A percentile compares a stretch with the other conserved stretches of the same genome.
phyloP scores from a whole-genome alignment of 2,113 vertebrate species.

The Xenopus tropicalis region UCB_Xtro_10.0 CM004451.2:83617501-83618000 shows the following conservation, averaged over 20 bases:
- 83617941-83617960: constrained; percentile 61
- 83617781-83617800: constrained; percentile 51
- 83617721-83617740: constrained; percentile 80
- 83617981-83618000: constrained; percentile 57
- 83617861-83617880: constrained; percentile 59
- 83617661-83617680: constrained; percentile 70
- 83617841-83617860: constrained; percentile 72
- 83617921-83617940: constrained; percentile 67
- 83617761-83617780: constrained; percentile 51
- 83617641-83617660: constrained; percentile 80
- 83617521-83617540: constrained; percentile 66
- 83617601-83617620: constrained; percentile 76
- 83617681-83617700: constrained; percentile 51
- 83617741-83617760: constrained; percentile 78
- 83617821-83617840: constrained; percentile 88
- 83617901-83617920: constrained; percentile 73
- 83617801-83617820: constrained; percentile 76
- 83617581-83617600: constrained; percentile 87
- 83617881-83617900: constrained; percentile 64
- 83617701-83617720: constrained; percentile 75
- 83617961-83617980: constrained; percentile 71
- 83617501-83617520: constrained; percentile 57
- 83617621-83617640: constrained; percentile 91
- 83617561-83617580: constrained; percentile 89
- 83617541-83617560: constrained; percentile 84